Base-by-base conservation (phyloP, 2,797 vertebrate genomes). In the Leptodactylus fallax region DNA sequence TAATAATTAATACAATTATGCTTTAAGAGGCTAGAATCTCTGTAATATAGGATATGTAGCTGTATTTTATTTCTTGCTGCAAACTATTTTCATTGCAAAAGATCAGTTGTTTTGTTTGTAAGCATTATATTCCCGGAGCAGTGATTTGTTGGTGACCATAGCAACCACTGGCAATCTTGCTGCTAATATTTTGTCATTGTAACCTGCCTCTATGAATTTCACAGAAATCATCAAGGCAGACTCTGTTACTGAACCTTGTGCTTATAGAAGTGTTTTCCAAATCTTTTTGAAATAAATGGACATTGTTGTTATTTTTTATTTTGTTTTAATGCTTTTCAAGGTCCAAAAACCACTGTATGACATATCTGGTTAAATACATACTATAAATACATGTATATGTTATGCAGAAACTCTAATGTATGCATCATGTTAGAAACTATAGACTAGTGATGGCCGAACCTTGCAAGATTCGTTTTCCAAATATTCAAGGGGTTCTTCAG, bases 141-240 rank as follows among this genome's bases (percentile, higher is more conserved):
- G 21, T 60, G 65, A 81, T 81, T 81, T 87, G 53, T 65, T 81
- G 78, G 85, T 87, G 67, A 72, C 79, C 85, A 87, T 87, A 81
- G 85, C 79, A 87, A 87, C 85, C 58, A 25, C 47, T 25, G 78
- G n/a, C 79, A 80, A 69, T 86, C 23, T 79, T 78, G 47, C 61
- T 67, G n/a, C 7, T 65, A 86, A 86, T 86, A 86, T 86, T 86
- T 79, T 86, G 84, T 79, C 84, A 79, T 74, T 86, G 23, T 86
- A 86, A 86, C 84, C 84, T 78, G 60, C 79, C 76, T 86, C 49
- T 69, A 27, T 36, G 49, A 65, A 86, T 86, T 78, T 86, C 47
- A 56, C 76, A 85, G 83, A 63, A 76, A 76, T 76, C 21, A 76
- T 85, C 45, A 23, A 76, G 23, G 45, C 45, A 85, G n/a, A 63